Evolutionary conservation across 35 echinoderm and acorn worm genomes (phyloP), one percentile per base, ranked within the genome.

Genomic region (Diadema setosum): DNA sequence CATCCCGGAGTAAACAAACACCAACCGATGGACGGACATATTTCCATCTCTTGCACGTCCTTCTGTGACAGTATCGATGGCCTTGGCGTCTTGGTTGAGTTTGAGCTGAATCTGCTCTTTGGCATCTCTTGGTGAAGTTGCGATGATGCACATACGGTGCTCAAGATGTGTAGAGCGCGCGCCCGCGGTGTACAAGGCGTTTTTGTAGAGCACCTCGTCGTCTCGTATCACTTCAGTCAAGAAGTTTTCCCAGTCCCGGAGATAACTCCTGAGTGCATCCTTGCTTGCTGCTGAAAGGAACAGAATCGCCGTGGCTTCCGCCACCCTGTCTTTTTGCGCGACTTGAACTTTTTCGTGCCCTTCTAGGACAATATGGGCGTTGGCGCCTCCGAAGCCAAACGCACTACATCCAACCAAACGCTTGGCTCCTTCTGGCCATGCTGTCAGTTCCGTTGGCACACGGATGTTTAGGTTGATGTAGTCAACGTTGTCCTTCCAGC

Each of bases 341-440:
- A 21, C 24, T 2, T 8, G 14, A 34, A n/a, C n/a, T n/a, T n/a
- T n/a, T n/a, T n/a, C n/a, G n/a, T n/a, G n/a, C n/a, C n/a, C n/a
- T n/a, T n/a, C n/a, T n/a, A n/a, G n/a, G n/a, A n/a, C n/a, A n/a
- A n/a, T n/a, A n/a, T n/a, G n/a, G n/a, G n/a, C n/a, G n/a, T n/a
- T n/a, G n/a, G 94, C 78, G 0, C 93, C 89, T 39, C 93, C 93
- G 50, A 95, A 95, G 18, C 93, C 93, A 33, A 95, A 95, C 5
- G 88, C 70, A 37, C 84, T 95, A 33, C 88, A 91, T 9, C 88
- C 73, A 2, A 82, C 88, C 2, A 95, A 14, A 39, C 17, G 15
- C 5, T 40, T 82, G 9, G 26, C 56, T 6, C 42, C 69, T 4
- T 80, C 32, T 75, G 85, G 89, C 94, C 94, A 96, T n/a, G 14